Base-by-base conservation (phyloP, 2,797 vertebrate species). In the Gallinago solitaria region DNA sequence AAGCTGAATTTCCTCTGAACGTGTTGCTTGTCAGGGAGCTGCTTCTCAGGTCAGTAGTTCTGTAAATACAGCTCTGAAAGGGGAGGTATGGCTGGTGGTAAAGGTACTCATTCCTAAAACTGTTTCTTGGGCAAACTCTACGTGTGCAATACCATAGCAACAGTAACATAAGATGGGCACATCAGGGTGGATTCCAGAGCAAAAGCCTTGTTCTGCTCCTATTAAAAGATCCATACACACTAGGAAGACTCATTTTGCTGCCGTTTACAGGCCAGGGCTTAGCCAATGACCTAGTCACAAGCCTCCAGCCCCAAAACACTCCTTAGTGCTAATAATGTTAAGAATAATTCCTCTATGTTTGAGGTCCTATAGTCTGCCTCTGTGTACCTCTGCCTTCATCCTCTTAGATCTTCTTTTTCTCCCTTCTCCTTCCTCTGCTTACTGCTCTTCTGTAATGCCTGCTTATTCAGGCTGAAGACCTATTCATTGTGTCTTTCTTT, bases 1-100 rank as follows among this genome's bases (percentile, higher is more conserved):
- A 92, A 93, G 53, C 12, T 87, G 43, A 91, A 82, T 73, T 87
- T 96, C 78, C 96, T 73, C 87, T 93, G 93, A 90, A 90, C 9
- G 9, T 96, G 93, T 57, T 53, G 4, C 43, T 89, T 95, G 90
- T 92, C 78, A 94, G 79, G 56, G 69, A 86, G 32, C 60, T 59
- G 67, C 89, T 86, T 90, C 88, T 89, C 54, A 89, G 68, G 75
- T 80, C 68, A 91, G 28, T 21, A 87, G 43, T 43, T 91, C 63
- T 77, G 56, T 80, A 90, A 88, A 59, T 21, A 41, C 28, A 60
- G 15, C 15, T 61, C 54, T 81, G 79, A 82, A 73, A 70, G 25
- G 35, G 28, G 37, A 84, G 9, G 5, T 85, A 41, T 18, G 32
- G 15, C 30, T 93, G 24, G 9, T 13, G 63, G 35, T 20, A 41